A percentile compares a stretch with the other conserved stretches of the same genome.
These are phyloP conservation scores for Beaufortia kweichowensis DNA, from an alignment of 2,113 vertebrate species.

Conservation along the genomic window DNA sequence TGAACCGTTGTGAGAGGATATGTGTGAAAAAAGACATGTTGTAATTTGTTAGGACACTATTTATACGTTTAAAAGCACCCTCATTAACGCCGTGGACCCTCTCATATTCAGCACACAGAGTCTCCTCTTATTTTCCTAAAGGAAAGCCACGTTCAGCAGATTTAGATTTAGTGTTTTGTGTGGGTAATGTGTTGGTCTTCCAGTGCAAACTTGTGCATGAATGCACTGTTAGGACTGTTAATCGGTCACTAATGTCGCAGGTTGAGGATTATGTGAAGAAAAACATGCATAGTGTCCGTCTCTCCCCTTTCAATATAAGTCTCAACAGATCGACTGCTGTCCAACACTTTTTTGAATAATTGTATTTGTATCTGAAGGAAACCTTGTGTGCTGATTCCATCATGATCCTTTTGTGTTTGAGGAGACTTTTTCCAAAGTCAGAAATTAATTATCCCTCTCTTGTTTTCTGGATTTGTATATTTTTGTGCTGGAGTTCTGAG, in stretches of 20 bases:
- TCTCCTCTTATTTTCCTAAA: neutral
- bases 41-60: slow-evolving; percentile 30
- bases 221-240: slow-evolving; percentile 33
- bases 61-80: slow-evolving; percentile 22
- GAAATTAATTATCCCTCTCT: slow-evolving; percentile 16
- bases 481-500: slow-evolving; percentile 15
- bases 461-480: neutral
- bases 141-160: neutral
- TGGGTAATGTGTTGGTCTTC: slow-evolving; percentile 25
- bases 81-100: slow-evolving; percentile 23
- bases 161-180: slow-evolving; percentile 35
- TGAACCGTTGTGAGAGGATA: slow-evolving; percentile 10
- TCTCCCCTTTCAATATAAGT: neutral
- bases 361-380: neutral
- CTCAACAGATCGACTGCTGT: neutral
- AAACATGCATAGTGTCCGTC: neutral
- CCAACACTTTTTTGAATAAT: neutral
- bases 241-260: slow-evolving; percentile 22
- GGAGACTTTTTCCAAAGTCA: neutral
- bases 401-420: neutral
- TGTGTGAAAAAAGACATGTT: neutral
- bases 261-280: neutral
- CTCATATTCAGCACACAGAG: neutral
- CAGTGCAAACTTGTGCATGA: slow-evolving; percentile 45
- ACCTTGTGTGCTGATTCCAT: neutral